Evolutionary conservation across 2,797 vertebrate genomes (phyloP).

Genomic region (Australoheros facetus): DNA sequence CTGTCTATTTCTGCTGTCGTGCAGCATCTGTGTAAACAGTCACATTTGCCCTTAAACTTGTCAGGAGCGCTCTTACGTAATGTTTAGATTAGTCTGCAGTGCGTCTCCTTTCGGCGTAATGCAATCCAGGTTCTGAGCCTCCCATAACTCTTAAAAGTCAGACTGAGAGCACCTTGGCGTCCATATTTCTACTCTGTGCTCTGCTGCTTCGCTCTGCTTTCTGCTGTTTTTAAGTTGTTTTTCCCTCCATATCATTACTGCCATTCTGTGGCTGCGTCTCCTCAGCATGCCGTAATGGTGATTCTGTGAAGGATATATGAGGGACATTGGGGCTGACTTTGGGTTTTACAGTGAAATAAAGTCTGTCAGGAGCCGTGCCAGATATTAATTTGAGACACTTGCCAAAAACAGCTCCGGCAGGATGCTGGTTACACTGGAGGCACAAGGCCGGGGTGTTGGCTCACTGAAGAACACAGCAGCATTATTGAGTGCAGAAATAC

Average conservation of each 20-base stretch:
- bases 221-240: slow-evolving; percentile 49
- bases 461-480: slow-evolving; percentile 24
- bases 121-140: slow-evolving; percentile 58
- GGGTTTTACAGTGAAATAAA: slow-evolving; percentile 63
- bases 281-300: slow-evolving; percentile 43
- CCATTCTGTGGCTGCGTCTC: slow-evolving; percentile 50
- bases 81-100: slow-evolving; percentile 68
- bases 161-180: slow-evolving; percentile 63
- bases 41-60: slow-evolving; percentile 67
- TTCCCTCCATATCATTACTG: slow-evolving; percentile 17
- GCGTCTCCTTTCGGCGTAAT: slow-evolving; percentile 60
- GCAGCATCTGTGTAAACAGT: slow-evolving; percentile 75
- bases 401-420: slow-evolving; percentile 70
- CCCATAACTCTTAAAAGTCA: slow-evolving; percentile 65
- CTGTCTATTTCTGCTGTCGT: slow-evolving; percentile 32
- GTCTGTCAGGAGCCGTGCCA: slow-evolving; percentile 53
- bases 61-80: slow-evolving; percentile 69
- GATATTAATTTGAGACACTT: slow-evolving; percentile 69
- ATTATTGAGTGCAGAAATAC: slow-evolving; percentile 11
- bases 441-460: slow-evolving; percentile 34
- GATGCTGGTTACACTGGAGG: slow-evolving; percentile 60
- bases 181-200: slow-evolving; percentile 54
- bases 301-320: slow-evolving; percentile 53
- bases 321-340: slow-evolving; percentile 44
- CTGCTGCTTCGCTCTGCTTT: slow-evolving; percentile 40